Percentiles rank a stretch among this genome's conserved stretches.
Evolutionary conservation across 1,140 invertebrate species (phyloP).

Genomic region (Solenopsis fugax): DNA sequence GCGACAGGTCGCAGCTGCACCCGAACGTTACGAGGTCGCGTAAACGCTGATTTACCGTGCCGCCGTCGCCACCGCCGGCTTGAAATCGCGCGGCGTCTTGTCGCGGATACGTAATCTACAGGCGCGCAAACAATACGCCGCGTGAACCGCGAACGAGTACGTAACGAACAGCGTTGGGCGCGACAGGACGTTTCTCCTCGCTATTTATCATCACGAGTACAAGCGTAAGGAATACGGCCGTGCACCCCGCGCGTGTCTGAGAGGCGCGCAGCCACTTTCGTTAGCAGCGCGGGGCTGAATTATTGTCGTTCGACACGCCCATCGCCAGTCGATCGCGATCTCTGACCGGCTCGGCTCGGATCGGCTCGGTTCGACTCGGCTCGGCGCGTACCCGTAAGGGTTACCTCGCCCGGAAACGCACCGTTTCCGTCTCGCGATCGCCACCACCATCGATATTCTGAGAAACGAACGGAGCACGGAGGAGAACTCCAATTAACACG

Average conservation of each 20-base stretch:
- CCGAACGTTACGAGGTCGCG: background rate
- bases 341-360: slow-evolving; percentile 34
- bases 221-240: background rate
- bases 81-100: slow-evolving; percentile 22
- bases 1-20: slow-evolving; percentile 4
- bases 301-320: slow-evolving; percentile 67
- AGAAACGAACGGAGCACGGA: slow-evolving; percentile 32
- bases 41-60: slow-evolving; percentile 56
- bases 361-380: slow-evolving; percentile 49
- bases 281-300: slow-evolving; percentile 43
- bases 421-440: slow-evolving; percentile 26
- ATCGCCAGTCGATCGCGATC: slow-evolving; percentile 47
- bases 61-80: too few relatives aligned
- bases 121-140: slow-evolving; percentile 54
- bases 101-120: slow-evolving; percentile 54
- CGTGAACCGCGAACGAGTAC: slow-evolving; percentile 23
- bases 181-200: slow-evolving; percentile 57
- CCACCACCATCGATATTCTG: slow-evolving; percentile 9
- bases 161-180: slow-evolving; percentile 35
- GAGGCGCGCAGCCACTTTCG: slow-evolving; percentile 57
- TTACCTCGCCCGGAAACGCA: slow-evolving; percentile 36
- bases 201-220: slow-evolving; percentile 69
- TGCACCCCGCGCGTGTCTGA: background rate
- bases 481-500: slow-evolving; percentile 51
- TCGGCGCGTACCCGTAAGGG: slow-evolving; percentile 21